These are phyloP conservation scores for Steinernema scapterisci DNA, from an alignment of 2,888 invertebrate genomes.

Conservation along the genomic window DNA sequence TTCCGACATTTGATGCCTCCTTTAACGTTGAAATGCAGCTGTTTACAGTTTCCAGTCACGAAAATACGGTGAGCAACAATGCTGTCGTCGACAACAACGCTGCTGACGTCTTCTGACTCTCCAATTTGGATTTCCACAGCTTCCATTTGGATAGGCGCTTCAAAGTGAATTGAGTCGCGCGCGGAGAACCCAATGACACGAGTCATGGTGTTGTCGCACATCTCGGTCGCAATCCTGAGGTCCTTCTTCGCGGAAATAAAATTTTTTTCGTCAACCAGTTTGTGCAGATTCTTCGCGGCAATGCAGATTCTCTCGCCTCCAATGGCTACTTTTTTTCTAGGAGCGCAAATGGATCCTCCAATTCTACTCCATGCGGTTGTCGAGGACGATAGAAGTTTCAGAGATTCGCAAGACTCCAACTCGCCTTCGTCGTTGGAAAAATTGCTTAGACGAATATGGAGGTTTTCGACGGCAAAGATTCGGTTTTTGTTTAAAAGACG, in stretches of 20 bases:
- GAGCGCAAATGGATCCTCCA: constrained; percentile 45
- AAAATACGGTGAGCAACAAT: constrained; percentile 41
- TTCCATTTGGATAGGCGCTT: constrained; percentile 47
- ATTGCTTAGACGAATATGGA: constrained; percentile 50
- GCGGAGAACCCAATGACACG: constrained; percentile 50
- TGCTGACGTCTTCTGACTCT: constrained; percentile 4
- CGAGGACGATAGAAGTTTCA: constrained; percentile 45
- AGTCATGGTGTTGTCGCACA: constrained; percentile 46
- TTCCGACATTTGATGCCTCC: constrained; percentile 41
- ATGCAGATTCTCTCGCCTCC: background rate
- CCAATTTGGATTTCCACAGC: constrained; percentile 41
- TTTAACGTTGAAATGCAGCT: constrained; percentile 40
- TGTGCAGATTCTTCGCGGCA: constrained; percentile 34
- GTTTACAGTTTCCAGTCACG: constrained; percentile 39
- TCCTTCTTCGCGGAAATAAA: constrained; percentile 50
- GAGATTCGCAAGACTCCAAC: constrained; percentile 49
- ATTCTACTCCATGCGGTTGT: constrained; percentile 51
- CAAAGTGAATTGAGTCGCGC: constrained; percentile 46
- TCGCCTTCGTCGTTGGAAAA: constrained; percentile 49
- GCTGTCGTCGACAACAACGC: constrained; percentile 37
- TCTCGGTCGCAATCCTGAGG: constrained; percentile 46
- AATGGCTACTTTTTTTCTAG: constrained; percentile 14
- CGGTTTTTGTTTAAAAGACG: constrained; percentile 48
- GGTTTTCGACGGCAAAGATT: constrained; percentile 48
- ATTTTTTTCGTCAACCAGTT: constrained; percentile 43